Conservation (phyloP, 2,113 vertebrate species). For the Bujurquina vittata region DNA sequence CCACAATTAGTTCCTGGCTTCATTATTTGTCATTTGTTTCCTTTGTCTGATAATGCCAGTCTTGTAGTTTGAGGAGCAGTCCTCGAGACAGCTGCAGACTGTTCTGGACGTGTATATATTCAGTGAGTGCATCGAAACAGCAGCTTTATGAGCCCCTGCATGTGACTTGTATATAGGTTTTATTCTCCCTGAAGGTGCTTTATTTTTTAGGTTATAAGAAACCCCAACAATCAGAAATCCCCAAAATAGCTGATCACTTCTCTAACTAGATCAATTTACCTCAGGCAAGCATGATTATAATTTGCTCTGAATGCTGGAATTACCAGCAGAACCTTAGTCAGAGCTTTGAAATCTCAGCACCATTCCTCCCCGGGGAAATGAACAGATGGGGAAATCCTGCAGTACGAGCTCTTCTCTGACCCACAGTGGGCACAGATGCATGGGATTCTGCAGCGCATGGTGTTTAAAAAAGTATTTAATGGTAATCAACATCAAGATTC, state of each 20-base stretch:
- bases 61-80: background rate
- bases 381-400: background rate
- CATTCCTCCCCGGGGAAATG: background rate
- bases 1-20: background rate
- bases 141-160: no score
- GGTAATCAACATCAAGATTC: no score
- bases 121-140: no score
- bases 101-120: no score
- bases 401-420: background rate
- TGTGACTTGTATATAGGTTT: no score
- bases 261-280: no score
- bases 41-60: background rate
- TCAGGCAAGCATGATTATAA: no score
- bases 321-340: background rate
- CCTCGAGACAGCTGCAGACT: background rate
- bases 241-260: no score
- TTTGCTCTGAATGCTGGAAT: background rate
- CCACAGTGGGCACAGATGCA: background rate
- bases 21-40: background rate
- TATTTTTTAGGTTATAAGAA: no score
- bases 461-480: background rate
- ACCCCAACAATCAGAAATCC: no score
- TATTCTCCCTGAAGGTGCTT: no score
- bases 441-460: background rate
- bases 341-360: background rate